Base-by-base conservation (phyloP, 2,113 vertebrate genomes). In the Thryonomys swinderianus region DNA sequence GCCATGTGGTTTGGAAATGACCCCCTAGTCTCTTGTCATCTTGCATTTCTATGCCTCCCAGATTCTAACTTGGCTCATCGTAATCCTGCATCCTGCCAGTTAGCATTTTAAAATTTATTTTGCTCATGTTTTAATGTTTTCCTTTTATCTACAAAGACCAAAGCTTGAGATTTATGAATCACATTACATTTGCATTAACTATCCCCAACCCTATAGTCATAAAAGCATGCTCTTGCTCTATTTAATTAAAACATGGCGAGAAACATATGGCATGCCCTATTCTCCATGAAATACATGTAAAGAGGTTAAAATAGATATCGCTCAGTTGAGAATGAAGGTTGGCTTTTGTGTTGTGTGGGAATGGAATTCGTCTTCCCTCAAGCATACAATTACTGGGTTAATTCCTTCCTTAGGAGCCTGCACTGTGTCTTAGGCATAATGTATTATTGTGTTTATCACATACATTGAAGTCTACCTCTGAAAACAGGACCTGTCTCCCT, bases 151-250 rank as follows among this genome's bases (percentile, higher is more conserved):
- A 91, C 18, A 67, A 64, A 91, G 85, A 30, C 5, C 20, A 37
- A 85, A 93, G 13, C n/a, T 42, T 13, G 57, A 85, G 51, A 90
- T 83, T 93, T 91, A 85, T 45, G 37, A 94, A 79, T 79, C 30
- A 53, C 7, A n/a, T 69, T 61, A 86, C 42, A 51, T 95, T 64
- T 42, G 25, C 30, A 91, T 74, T 64, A 80, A 82, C n/a, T 55
- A 40, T 81, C 1, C 42, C 37, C 5, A 62, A 18, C 12, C 4
- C 25, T n/a, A 67, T 2, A 90, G 17, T 73, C 59, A 93, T 86
- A 86, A 5, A 76, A 69, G 37, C 17, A 79, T 64, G 30, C 21
- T 93, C 12, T 80, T 79, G 79, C 23, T 89, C 23, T 27, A 57
- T 82, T 95, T 90, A 93, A 79, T 16, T 40, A 37, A 85, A 67